Conservation (phyloP, 1,140 invertebrate genomes). For the Drosophila nasuta region DNA sequence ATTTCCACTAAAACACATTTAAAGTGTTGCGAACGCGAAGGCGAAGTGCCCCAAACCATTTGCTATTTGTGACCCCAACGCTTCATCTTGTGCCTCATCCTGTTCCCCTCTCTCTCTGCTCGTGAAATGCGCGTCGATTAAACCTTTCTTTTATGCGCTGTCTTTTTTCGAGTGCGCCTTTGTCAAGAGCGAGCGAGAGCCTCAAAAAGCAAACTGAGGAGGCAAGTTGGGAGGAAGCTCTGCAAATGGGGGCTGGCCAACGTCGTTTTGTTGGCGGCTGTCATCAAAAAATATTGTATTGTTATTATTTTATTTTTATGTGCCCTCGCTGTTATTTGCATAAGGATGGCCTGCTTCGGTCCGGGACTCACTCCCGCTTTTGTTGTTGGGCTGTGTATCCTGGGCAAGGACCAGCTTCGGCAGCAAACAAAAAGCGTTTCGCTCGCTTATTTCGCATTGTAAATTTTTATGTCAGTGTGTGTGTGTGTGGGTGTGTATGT, state of each 20-base stretch:
- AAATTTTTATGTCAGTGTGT: conserved; percentile 73
- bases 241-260: conserved; percentile 29
- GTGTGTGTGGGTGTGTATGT: conserved; percentile 22
- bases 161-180: conserved; percentile 55
- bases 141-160: conserved; percentile 78
- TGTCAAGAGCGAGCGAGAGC: conserved; percentile 31
- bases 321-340: conserved; percentile 74
- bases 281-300: conserved; percentile 84
- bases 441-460: conserved; percentile 82
- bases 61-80: conserved; percentile 5
- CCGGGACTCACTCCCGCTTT: conserved; percentile 36
- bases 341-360: conserved; percentile 64
- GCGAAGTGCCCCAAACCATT: background rate
- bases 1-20: conserved; percentile 73
- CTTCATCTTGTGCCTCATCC: background rate
- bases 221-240: conserved; percentile 6
- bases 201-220: conserved; percentile 17
- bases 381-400: conserved; percentile 32
- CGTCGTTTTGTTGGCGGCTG: conserved; percentile 60
- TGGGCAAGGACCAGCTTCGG: conserved; percentile 32
- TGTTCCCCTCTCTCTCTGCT: conserved; percentile 9
- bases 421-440: conserved; percentile 64
- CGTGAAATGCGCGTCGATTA: conserved; percentile 71
- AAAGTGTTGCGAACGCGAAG: conserved; percentile 34
- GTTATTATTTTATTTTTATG: conserved; percentile 84